Evolutionary conservation across 2,888 invertebrate genomes (phyloP).

Genomic region (Chydorus sphaericus): DNA sequence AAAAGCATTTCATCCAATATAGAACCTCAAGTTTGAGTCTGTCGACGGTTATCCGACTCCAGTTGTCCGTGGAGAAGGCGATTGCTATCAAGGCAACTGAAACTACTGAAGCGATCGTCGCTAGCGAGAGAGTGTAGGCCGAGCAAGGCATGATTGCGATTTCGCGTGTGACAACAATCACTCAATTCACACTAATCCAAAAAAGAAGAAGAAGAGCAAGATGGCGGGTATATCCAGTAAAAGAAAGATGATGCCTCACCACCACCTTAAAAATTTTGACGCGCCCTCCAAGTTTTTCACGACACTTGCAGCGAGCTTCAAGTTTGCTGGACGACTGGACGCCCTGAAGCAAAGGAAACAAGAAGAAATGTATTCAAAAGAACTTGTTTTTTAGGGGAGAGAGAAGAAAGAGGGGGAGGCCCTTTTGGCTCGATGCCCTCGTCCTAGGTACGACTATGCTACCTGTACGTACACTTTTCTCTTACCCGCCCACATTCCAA

Average conservation of each 20-base stretch:
- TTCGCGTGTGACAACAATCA: background rate
- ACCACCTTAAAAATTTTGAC: too few species aligned
- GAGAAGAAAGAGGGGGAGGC: too few species aligned
- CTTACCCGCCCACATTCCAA: too few species aligned
- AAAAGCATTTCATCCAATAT: background rate
- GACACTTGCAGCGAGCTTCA: background rate
- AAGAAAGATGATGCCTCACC: too few species aligned
- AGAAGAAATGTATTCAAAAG: too few species aligned
- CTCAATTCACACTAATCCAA: background rate
- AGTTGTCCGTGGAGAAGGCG: slow-evolving; percentile 92
- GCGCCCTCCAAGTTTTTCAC: too few species aligned
- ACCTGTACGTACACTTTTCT: too few species aligned
- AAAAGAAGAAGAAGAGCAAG: background rate
- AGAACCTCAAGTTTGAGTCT: slow-evolving; percentile 69
- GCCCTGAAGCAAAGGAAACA: slow-evolving; percentile 1
- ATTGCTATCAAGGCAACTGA: slow-evolving; percentile 84
- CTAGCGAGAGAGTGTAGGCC: slow-evolving; percentile 84
- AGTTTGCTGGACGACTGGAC: background rate
- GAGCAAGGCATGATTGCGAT: slow-evolving; percentile 63
- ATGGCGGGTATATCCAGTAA: too few species aligned
- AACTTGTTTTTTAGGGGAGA: too few species aligned
- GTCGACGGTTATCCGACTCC: slow-evolving; percentile 86
- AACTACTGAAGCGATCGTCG: slow-evolving; percentile 88
- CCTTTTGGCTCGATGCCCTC: slow-evolving; percentile 7
- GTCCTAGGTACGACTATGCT: too few species aligned